A percentile compares a stretch with the other conserved stretches of the same genome.
Conservation (phyloP, 2,113 vertebrate species). For the Sisor rabdophorus region DNA sequence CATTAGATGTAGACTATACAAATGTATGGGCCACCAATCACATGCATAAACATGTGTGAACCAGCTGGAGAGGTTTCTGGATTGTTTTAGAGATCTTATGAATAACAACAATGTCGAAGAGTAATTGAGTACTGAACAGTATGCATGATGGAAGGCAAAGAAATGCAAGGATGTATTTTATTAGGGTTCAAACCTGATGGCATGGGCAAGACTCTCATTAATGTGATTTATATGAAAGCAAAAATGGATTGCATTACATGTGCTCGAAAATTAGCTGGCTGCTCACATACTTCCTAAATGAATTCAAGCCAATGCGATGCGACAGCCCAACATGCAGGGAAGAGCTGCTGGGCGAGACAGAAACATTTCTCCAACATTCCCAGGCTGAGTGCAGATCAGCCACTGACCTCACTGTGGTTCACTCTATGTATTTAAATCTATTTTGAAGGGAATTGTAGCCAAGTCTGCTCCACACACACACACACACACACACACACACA, state of each 20-base stretch:
- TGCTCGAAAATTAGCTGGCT: not conserved
- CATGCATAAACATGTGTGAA: slow-evolving; percentile 23
- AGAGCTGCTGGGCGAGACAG: slow-evolving; percentile 30
- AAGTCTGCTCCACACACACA: slow-evolving; percentile 13
- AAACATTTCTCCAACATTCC: slow-evolving; percentile 51
- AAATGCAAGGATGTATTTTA: not conserved
- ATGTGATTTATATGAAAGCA: slow-evolving; percentile 17
- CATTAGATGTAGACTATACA: slow-evolving; percentile 27
- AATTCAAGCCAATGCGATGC: not conserved
- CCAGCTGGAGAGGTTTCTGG: not conserved
- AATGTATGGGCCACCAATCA: slow-evolving; percentile 16
- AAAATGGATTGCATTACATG: slow-evolving; percentile 1
- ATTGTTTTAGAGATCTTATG: not conserved
- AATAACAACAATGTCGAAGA: slow-evolving; percentile 29
- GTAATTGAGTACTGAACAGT: slow-evolving; percentile 13
- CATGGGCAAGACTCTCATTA: not conserved
- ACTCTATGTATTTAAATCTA: slow-evolving; percentile 76
- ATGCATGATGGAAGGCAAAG: not conserved
- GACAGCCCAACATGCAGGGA: not conserved
- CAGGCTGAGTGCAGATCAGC: slow-evolving; percentile 48
- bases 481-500: slow-evolving; percentile 11
- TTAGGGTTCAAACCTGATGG: not conserved
- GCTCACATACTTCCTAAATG: slow-evolving; percentile 4
- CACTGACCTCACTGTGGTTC: slow-evolving; percentile 59
- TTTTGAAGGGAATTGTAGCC: slow-evolving; percentile 61